A percentile compares a stretch with the other conserved stretches of the same genome.
phyloP scores from a whole-genome alignment of 2,113 vertebrate genomes.

The Psephotus haematonotus region DNA sequence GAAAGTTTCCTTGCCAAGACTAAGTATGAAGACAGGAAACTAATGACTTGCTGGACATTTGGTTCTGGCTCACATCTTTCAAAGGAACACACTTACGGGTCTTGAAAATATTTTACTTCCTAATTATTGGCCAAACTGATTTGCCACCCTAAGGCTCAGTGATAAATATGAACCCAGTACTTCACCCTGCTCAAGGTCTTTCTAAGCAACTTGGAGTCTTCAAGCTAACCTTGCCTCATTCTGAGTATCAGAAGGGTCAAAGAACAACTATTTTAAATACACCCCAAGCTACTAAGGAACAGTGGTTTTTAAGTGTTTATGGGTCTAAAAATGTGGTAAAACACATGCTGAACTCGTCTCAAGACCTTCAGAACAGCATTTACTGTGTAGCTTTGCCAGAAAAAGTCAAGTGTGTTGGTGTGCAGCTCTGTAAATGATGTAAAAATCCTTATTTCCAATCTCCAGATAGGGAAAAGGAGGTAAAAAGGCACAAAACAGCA shows the following conservation, averaged over 20 bases:
- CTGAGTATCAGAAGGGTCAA: background rate
- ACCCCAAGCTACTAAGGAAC: background rate
- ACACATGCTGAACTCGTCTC: background rate
- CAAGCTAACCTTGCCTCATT: background rate
- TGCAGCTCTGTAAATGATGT: background rate
- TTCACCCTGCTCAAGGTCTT: background rate
- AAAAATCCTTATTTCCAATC: background rate
- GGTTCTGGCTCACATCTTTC: background rate
- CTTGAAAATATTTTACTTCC: background rate
- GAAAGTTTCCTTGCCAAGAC: conserved; percentile 1
- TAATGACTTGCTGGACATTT: conserved; percentile 12
- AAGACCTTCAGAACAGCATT: background rate
- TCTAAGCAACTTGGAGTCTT: background rate
- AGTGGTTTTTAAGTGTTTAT: background rate
- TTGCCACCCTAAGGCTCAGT: background rate
- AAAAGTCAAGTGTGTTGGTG: background rate
- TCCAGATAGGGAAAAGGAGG: background rate
- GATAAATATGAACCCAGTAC: background rate
- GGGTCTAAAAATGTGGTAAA: background rate
- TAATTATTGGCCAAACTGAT: background rate
- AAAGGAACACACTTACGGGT: background rate
- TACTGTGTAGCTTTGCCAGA: background rate
- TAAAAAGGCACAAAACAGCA: background rate
- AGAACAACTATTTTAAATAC: background rate
- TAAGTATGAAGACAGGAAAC: background rate